phyloP scores from a whole-genome alignment of 2,888 invertebrate species.

The Carpatolechia fugitivella region DNA sequence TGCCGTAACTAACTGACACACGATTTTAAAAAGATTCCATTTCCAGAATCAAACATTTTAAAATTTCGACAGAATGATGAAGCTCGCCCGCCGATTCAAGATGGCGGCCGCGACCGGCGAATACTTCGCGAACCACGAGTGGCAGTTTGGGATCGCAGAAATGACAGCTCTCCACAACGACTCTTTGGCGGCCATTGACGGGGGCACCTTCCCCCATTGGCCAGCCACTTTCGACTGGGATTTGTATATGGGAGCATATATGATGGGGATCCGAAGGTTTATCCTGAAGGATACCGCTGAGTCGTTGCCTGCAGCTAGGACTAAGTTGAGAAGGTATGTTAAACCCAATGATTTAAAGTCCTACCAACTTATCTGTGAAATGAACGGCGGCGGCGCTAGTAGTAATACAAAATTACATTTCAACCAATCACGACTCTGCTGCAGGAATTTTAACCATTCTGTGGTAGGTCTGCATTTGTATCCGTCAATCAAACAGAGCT shows the following conservation, averaged over 20 bases:
- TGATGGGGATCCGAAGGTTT: slow-evolving; percentile 90
- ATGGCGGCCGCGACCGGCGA: slow-evolving; percentile 88
- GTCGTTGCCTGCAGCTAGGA: slow-evolving; percentile 81
- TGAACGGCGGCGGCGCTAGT: no score
- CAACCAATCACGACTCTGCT: no score
- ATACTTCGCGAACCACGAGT: slow-evolving; percentile 92
- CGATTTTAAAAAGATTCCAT: no score
- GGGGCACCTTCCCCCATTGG: slow-evolving; percentile 81
- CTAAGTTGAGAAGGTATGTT: slow-evolving; percentile 82
- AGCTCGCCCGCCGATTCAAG: slow-evolving; percentile 88
- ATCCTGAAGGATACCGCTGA: slow-evolving; percentile 87
- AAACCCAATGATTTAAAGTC: background rate
- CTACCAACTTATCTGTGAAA: no score
- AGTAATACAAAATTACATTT: no score
- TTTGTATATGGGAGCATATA: slow-evolving; percentile 87
- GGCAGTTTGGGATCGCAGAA: slow-evolving; percentile 86
- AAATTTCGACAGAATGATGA: slow-evolving; percentile 83
- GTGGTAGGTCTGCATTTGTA: background rate
- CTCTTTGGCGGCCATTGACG: slow-evolving; percentile 73
- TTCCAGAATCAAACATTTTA: background rate
- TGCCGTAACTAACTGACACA: no score
- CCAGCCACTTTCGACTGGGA: slow-evolving; percentile 86
- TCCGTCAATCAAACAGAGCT: no score
- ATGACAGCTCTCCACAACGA: slow-evolving; percentile 79
- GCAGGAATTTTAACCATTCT: background rate